A percentile compares a stretch with the other conserved stretches of the same genome.
Evolutionary conservation across 2,888 invertebrate species (phyloP).

Genomic region (Salticus scenicus): DNA sequence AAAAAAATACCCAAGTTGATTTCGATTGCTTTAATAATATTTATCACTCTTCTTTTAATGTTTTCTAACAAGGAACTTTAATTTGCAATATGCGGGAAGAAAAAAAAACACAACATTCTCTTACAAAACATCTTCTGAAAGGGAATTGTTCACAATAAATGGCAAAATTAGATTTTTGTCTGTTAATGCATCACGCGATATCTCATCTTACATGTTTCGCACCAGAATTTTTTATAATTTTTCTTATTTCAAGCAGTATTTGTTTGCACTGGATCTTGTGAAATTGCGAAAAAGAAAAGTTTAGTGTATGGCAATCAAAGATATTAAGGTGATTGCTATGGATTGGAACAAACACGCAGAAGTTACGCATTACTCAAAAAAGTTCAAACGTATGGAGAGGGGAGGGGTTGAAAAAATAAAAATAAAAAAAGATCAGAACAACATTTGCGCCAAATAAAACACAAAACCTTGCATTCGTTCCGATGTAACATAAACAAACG

Average conservation of each 20-base stretch:
- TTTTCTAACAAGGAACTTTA: too few relatives aligned
- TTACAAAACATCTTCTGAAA: too few relatives aligned
- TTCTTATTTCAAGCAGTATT: not conserved
- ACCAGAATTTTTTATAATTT: slow-evolving; percentile 14
- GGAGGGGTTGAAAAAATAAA: too few relatives aligned
- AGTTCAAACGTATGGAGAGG: too few relatives aligned
- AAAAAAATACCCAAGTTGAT: too few relatives aligned
- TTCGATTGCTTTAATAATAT: too few relatives aligned
- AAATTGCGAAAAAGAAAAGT: not conserved
- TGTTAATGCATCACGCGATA: slow-evolving; percentile 33
- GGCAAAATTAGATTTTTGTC: too few relatives aligned
- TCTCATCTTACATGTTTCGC: slow-evolving; percentile 32
- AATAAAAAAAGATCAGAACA: slow-evolving; percentile 14
- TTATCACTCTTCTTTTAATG: too few relatives aligned
- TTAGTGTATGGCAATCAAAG: not conserved
- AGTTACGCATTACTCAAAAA: too few relatives aligned
- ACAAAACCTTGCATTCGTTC: slow-evolving; percentile 27
- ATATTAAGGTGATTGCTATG: slow-evolving; percentile 6
- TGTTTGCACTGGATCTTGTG: not conserved
- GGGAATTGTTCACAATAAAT: too few relatives aligned
- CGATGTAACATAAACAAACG: slow-evolving; percentile 37
- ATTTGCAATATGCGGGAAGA: too few relatives aligned
- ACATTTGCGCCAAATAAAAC: slow-evolving; percentile 5
- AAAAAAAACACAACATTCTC: too few relatives aligned
- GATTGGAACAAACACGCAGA: not conserved